phyloP scores from a whole-genome alignment of 1,140 invertebrate species.

The Proales similis region DNA sequence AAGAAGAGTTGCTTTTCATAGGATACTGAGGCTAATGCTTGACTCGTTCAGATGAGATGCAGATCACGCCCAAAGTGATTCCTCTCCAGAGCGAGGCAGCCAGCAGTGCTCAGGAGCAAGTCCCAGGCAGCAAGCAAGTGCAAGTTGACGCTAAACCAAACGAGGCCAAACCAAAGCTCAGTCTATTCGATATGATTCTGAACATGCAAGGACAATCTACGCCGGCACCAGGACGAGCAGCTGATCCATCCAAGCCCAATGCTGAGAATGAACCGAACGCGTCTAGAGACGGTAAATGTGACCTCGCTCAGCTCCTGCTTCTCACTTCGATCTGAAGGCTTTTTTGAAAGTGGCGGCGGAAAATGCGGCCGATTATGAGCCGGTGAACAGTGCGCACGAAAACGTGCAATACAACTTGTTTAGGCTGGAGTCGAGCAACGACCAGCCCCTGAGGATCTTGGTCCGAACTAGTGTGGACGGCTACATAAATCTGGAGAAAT shows the following conservation, averaged over 20 bases:
- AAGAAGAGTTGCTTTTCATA: too few species aligned
- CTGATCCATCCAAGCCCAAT: too few species aligned
- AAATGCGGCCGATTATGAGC: constrained; percentile 5
- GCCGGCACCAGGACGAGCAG: neutral
- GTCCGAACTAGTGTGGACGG: constrained; percentile 6
- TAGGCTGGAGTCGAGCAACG: neutral
- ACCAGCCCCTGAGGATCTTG: neutral
- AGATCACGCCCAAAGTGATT: constrained; percentile 14
- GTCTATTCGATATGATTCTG: constrained; percentile 29
- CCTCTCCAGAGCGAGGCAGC: constrained; percentile 14
- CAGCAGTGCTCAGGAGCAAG: neutral
- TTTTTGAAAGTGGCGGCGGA: too few species aligned
- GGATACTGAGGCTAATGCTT: too few species aligned
- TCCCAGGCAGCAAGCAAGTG: neutral
- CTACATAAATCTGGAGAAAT: constrained; percentile 31
- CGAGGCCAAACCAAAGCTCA: constrained; percentile 12
- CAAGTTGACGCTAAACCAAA: neutral
- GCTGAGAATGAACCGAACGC: too few species aligned
- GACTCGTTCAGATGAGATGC: too few species aligned
- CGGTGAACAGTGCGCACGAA: constrained; percentile 11
- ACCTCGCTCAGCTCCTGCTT: too few species aligned
- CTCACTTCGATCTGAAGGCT: too few species aligned
- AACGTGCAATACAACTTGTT: constrained; percentile 24
- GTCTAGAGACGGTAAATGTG: too few species aligned
- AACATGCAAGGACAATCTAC: constrained; percentile 26